Base-by-base conservation (phyloP, 2,888 invertebrate species). In the Zaprionus lineosus region DNA sequence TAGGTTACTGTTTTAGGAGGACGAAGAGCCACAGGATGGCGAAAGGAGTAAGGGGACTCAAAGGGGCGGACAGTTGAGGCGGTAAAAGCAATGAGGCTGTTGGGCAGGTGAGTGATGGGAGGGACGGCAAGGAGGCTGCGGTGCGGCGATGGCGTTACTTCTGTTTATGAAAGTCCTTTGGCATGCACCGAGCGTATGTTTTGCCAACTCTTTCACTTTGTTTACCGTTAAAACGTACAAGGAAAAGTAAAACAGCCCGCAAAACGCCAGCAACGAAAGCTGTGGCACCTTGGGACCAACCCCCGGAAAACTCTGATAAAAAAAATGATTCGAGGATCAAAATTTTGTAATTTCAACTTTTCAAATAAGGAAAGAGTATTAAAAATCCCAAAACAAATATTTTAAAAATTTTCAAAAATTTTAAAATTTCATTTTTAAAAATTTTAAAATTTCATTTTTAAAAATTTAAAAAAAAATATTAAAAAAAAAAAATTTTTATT, bases 171-270 rank as follows among this genome's bases (percentile, higher is more conserved):
- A 78, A 68, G 60, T 77, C 58, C 61, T 26, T 81, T 67, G 28
- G 60, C 71, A 58, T 83, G 77, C 77, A 62, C 8, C 46, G 39
- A 57, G 48, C 83, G 64, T 78, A 74, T 84, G 85, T 84, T 78
- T 62, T 55, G 76, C 72, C 78, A 83, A 82, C 70, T 66, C 61
- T 62, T 74, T 41, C 44, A 53, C 57, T 59, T 77, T 84, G 82
- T 77, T 77, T 74, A 81, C 76, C 64, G 61, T 67, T 47, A 43
- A 44, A 70, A 39, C 43, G 51, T 57, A 51, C 70, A 63, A 50
- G 62, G 21, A 40, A 41, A 44, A 52, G 29, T 39, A 50, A 62
- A 56, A 58, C 52, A 56, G 53, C 39, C 56, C 50, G 51, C 63
- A 50, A 41, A 41, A 64, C 55, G 52, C 44, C 47, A 56, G 57